Evolutionary conservation across 2,888 invertebrate species (phyloP).

Genomic region (Heliconius sara): DNA sequence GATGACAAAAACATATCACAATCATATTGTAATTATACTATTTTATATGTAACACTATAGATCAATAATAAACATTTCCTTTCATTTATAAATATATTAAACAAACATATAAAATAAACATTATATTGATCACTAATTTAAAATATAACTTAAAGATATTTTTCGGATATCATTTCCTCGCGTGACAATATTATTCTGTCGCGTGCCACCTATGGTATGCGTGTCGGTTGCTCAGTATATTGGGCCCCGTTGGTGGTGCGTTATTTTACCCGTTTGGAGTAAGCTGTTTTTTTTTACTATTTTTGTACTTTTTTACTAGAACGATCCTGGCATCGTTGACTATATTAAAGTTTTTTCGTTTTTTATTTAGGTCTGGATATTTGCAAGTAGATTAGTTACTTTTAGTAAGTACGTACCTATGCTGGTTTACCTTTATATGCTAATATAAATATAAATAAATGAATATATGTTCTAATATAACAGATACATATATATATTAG

Average conservation of each 20-base stretch:
- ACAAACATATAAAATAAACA: neutral
- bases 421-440: neutral
- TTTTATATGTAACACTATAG: no score
- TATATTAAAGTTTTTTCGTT: conserved; percentile 11
- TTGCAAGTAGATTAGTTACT: neutral
- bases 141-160: conserved; percentile 22
- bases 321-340: conserved; percentile 13
- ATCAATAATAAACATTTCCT: neutral
- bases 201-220: conserved; percentile 29
- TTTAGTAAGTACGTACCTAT: neutral
- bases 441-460: no score
- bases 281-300: conserved; percentile 16
- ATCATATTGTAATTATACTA: no score
- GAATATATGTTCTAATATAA: no score
- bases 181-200: conserved; percentile 27
- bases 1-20: no score
- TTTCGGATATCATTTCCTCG: conserved; percentile 22
- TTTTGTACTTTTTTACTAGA: conserved; percentile 17
- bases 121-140: neutral
- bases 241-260: conserved; percentile 18
- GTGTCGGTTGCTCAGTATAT: conserved; percentile 25
- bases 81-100: neutral
- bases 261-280: conserved; percentile 22
- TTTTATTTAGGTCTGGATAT: neutral
- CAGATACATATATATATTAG: no score